A percentile compares a stretch with the other conserved stretches of the same genome.
These are phyloP conservation scores for Tragulus kanchil DNA, from an alignment of 2,113 vertebrate genomes.

Conservation along the genomic window DNA sequence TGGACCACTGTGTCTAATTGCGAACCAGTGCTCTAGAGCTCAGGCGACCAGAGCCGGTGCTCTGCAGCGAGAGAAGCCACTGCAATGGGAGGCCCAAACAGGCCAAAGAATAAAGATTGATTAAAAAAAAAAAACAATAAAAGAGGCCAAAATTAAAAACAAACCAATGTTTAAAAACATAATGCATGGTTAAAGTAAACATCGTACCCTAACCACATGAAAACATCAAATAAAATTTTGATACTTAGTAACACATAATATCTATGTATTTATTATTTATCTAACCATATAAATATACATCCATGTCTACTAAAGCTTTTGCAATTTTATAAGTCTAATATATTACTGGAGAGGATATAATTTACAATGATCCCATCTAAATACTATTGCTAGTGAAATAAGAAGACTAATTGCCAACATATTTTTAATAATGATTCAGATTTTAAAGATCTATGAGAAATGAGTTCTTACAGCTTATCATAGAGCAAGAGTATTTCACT, in stretches of 20 bases:
- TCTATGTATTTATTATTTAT: neutral
- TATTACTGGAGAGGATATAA: neutral
- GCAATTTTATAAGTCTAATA: neutral
- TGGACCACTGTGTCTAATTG: no score
- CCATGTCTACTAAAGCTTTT: neutral
- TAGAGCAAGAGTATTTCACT: neutral
- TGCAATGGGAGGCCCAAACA: no score
- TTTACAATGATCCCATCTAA: neutral
- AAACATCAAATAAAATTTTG: conserved; percentile 29
- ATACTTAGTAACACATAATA: neutral
- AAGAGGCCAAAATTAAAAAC: no score
- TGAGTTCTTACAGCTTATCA: neutral
- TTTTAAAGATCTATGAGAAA: neutral
- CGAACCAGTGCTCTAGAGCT: no score
- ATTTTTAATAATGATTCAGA: neutral
- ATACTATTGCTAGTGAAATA: neutral
- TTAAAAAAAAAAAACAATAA: no score
- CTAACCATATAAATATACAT: neutral
- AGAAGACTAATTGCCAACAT: neutral
- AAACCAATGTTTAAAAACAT: neutral
- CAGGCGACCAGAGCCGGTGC: no score
- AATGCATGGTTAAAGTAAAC: conserved; percentile 3
- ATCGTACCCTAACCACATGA: neutral
- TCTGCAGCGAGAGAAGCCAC: no score
- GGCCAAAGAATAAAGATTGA: no score